Evolutionary conservation across 2,888 invertebrate genomes (phyloP), one percentile per base, ranked within the genome.

Genomic region (Ophioninae sp.): DNA sequence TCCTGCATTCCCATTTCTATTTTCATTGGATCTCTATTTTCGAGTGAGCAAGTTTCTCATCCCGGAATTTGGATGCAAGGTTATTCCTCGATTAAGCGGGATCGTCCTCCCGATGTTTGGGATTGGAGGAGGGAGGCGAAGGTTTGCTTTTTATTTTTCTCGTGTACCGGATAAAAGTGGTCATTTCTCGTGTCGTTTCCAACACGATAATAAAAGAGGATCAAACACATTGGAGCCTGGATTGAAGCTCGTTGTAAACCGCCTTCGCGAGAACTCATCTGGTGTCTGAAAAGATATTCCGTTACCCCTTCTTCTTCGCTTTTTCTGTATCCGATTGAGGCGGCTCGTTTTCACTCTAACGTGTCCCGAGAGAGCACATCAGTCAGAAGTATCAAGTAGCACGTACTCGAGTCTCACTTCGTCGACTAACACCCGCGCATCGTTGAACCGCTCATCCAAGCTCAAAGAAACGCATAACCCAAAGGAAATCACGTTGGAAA

Each of bases 301-400:
- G 56, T 78, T 85, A 80, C 70, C 78, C 79, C 74, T 75, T 75
- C 61, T 41, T n/a, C 57, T 13, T 44, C 30, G n/a, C 10, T 21
- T 64, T 56, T 50, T 39, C 21, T 17, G 44, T 64, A 68, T 73
- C 41, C 59, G 44, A 57, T 39, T 70, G 56, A 39, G 44, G 21
- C 76, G 17, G 21, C 67, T 23, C 61, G 77, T 73, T 80, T 73
- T 44, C 50, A 76, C 68, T 76, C 37, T 44, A 69, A 82, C 75
- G 65, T 57, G 79, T 72, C 68, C 56, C 59, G n/a, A 3, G 30
- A 56, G 67, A 74, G 59, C 13, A 44, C 59, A 72, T 23, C 76
- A 79, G 85, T 85, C 74, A 81, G 50, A 57, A 64, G 62, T 61
- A 61, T n/a, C 65, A 17, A 30, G 21, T 57, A 23, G 72, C 65